Conservation (phyloP, 2,888 invertebrate species). For the Orthosia incerta region DNA sequence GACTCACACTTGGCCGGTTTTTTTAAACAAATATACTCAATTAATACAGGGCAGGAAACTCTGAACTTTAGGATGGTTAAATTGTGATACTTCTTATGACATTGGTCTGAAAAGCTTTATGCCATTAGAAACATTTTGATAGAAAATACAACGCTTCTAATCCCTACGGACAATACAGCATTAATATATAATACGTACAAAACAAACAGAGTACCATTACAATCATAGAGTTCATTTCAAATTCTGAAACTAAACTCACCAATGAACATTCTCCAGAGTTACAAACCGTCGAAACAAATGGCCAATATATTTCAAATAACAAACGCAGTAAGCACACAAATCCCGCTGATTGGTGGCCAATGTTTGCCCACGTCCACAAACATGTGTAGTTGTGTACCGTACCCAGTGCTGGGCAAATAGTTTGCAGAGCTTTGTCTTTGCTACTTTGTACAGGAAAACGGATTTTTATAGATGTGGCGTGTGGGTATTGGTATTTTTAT, state of each 20-base stretch:
- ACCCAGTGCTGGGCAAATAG: slow-evolving; percentile 67
- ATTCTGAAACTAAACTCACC: slow-evolving; percentile 21
- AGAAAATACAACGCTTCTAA: neutral
- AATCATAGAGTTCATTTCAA: slow-evolving; percentile 30
- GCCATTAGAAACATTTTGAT: neutral
- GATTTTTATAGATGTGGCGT: slow-evolving; percentile 12
- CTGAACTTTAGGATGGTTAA: neutral
- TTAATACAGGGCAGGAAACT: too few relatives aligned
- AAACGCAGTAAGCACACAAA: slow-evolving; percentile 62
- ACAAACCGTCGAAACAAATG: slow-evolving; percentile 29
- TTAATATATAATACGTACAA: neutral
- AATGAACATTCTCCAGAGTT: slow-evolving; percentile 13
- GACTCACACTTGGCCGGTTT: too few relatives aligned
- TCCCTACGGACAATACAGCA: neutral
- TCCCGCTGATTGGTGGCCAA: slow-evolving; percentile 61
- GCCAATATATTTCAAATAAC: slow-evolving; percentile 54
- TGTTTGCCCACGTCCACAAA: slow-evolving; percentile 60
- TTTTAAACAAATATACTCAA: too few relatives aligned
- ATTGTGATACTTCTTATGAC: too few relatives aligned
- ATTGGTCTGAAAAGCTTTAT: too few relatives aligned
- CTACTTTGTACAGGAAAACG: slow-evolving; percentile 9
- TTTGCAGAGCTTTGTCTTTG: slow-evolving; percentile 51
- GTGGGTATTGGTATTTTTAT: neutral
- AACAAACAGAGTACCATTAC: slow-evolving; percentile 4
- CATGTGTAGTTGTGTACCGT: slow-evolving; percentile 53